These are phyloP conservation scores for Porites cylindrica DNA, from an alignment of 92 coral and sea anemone genomes.

Conservation along the genomic window DNA sequence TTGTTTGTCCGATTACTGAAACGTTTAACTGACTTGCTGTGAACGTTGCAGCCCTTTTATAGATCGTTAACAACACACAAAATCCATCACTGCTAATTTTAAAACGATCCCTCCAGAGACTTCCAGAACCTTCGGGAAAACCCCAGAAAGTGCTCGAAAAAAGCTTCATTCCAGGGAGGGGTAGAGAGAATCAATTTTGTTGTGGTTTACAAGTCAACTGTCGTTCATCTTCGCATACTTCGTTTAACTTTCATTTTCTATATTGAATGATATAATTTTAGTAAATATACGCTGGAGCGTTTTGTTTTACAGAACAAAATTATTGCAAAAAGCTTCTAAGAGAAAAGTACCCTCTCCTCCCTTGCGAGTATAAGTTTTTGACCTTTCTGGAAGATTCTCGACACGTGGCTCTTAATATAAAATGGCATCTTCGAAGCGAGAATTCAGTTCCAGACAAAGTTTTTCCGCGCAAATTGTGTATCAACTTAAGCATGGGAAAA, in stretches of 20 bases:
- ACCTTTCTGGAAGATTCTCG: conserved; percentile 11
- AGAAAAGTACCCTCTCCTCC: conserved; percentile 23
- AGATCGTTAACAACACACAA: background rate
- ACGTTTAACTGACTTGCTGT: background rate
- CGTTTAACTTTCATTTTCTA: background rate
- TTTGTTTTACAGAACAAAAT: background rate
- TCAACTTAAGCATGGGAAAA: conserved; percentile 73
- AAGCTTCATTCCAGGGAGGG: background rate
- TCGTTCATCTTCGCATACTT: background rate
- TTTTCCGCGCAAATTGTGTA: background rate
- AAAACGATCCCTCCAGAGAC: background rate
- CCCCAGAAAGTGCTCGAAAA: conserved; percentile 7
- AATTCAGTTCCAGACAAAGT: background rate
- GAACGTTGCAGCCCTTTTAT: background rate
- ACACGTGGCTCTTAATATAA: background rate
- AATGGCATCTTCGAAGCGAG: too few species aligned
- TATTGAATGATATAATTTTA: too few species aligned
- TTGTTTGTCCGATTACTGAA: background rate
- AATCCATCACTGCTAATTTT: conserved; percentile 19
- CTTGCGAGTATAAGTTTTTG: background rate
- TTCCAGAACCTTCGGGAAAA: conserved; percentile 38
- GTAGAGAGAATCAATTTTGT: background rate
- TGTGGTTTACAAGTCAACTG: background rate
- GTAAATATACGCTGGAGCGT: background rate
- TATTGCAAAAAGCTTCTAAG: background rate